Base-by-base conservation (phyloP, 1,140 invertebrate genomes). In the Fragariocoptes setiger region DNA sequence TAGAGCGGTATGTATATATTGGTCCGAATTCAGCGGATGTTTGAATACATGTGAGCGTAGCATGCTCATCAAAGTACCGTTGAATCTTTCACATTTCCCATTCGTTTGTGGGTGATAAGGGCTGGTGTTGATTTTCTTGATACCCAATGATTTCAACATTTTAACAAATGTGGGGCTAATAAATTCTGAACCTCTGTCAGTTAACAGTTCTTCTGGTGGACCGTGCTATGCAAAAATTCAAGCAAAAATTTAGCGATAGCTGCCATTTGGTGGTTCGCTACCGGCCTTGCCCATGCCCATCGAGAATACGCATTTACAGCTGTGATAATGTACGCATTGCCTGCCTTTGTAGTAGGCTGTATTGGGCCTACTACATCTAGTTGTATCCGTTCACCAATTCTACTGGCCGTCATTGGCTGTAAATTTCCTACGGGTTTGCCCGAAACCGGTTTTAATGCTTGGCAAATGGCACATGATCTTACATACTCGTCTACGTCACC, bases 171-270 rank as follows among this genome's bases (percentile, higher is more conserved):
- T 3, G 25, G 42, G 1, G 2, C 35, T 3, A 13, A 31, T 18
- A 19, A 46, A 43, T 3, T 43, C 17, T 3, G 14, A 8, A 12
- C 41, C 44, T 15, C 21, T 22, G 35, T 42, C 44, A 12, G 19
- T 19, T 0, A 53, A 59, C 5, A 62, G 50, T 14, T 8, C 15
- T 0, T 4, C 2, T 1, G 49, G 49, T 21, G 21, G 15, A 2
- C 60, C 58, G 44, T 54, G 61, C 5, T 53, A 42, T 1, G 36
- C 17, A 17, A 61, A 50, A 53, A 56, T 59, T 44, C 5, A 16
- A 48, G 44, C 5, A 62, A 47, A 5, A 51, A 48, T 21, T 44
- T n/a, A 3, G 48, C 35, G 2, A 31, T 25, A 3, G 15, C 16
- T 0, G 8, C 1, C 21, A 39, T 19, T 0, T 4, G 20, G 3